A percentile compares a stretch with the other conserved stretches of the same genome.
These are phyloP conservation scores for Trididemnum nubilum DNA, from an alignment of 23 tunicate species.

Conservation along the genomic window DNA sequence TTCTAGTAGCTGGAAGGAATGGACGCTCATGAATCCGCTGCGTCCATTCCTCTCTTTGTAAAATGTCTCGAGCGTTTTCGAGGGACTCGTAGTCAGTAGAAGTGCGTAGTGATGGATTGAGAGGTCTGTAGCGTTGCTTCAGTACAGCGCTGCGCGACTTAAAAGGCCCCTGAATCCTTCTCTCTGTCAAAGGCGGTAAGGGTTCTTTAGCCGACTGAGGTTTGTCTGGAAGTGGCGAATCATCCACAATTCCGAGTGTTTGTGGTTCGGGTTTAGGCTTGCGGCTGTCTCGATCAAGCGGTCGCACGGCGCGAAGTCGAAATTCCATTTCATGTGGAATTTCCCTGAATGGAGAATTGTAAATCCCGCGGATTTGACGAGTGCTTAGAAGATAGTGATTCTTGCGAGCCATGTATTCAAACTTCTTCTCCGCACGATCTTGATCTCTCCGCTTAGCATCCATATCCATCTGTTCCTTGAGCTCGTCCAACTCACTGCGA, in stretches of 20 bases:
- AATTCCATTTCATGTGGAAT: conserved; percentile 73
- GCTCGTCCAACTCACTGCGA: conserved; percentile 60
- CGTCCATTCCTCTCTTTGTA: conserved; percentile 64
- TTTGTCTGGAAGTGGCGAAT: conserved; percentile 21
- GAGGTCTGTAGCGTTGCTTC: conserved; percentile 62
- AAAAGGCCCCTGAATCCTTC: conserved; percentile 83
- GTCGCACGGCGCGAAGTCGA: conserved; percentile 50
- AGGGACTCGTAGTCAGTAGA: conserved; percentile 61
- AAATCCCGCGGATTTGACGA: conserved; percentile 75
- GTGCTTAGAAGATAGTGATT: conserved; percentile 90
- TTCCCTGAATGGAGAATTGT: conserved; percentile 78
- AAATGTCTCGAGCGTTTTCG: conserved; percentile 38
- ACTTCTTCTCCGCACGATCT: conserved; percentile 42
- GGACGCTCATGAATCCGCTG: conserved; percentile 62
- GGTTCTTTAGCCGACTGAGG: conserved; percentile 46
- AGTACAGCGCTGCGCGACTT: conserved; percentile 53
- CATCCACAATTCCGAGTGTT: conserved; percentile 28
- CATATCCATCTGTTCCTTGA: conserved; percentile 39
- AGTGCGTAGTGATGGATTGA: conserved; percentile 74
- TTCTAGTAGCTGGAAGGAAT: conserved; percentile 52
- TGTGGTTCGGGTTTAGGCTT: neutral
- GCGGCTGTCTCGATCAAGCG: conserved; percentile 22
- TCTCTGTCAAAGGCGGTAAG: conserved; percentile 39
- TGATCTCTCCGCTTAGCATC: conserved; percentile 37
- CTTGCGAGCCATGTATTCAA: conserved; percentile 55